Percentiles rank a stretch among this genome's conserved stretches.
These are phyloP conservation scores for Oedothorax gibbosus DNA, from an alignment of 1,140 invertebrate species.

Conservation along the genomic window DNA sequence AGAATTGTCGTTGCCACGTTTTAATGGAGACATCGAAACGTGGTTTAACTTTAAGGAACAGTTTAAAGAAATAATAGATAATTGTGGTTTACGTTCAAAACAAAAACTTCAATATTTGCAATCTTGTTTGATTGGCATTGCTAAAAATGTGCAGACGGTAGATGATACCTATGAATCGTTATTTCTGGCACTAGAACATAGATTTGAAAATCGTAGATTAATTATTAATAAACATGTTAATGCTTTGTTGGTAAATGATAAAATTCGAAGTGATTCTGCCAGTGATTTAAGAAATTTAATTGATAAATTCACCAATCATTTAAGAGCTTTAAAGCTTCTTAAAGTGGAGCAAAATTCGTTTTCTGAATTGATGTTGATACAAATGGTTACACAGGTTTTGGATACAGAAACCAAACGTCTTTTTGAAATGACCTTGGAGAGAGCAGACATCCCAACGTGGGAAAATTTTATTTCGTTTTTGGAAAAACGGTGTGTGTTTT, in stretches of 20 bases:
- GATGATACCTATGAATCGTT: too few species aligned
- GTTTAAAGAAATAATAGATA: neutral
- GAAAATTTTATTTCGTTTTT: neutral
- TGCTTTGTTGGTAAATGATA: too few species aligned
- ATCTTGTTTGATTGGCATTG: neutral
- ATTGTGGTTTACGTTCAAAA: neutral
- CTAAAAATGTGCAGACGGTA: too few species aligned
- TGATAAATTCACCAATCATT: neutral
- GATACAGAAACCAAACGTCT: neutral
- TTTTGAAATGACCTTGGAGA: neutral
- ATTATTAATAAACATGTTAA: too few species aligned
- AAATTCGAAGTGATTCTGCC: too few species aligned
- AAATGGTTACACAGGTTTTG: neutral
- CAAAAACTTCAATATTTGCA: neutral
- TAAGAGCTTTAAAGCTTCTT: neutral
- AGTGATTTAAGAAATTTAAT: too few species aligned
- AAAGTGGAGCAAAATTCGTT: neutral
- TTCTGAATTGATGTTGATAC: neutral
- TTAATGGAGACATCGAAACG: neutral
- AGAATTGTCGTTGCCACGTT: neutral
- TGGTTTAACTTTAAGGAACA: neutral
- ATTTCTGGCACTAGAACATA: too few species aligned
- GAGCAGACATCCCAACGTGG: neutral
- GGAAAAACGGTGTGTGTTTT: neutral
- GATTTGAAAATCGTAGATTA: neutral